These are phyloP conservation scores for Umimayanthus chanpuru DNA, from an alignment of 92 coral and sea anemone species.

Conservation along the genomic window DNA sequence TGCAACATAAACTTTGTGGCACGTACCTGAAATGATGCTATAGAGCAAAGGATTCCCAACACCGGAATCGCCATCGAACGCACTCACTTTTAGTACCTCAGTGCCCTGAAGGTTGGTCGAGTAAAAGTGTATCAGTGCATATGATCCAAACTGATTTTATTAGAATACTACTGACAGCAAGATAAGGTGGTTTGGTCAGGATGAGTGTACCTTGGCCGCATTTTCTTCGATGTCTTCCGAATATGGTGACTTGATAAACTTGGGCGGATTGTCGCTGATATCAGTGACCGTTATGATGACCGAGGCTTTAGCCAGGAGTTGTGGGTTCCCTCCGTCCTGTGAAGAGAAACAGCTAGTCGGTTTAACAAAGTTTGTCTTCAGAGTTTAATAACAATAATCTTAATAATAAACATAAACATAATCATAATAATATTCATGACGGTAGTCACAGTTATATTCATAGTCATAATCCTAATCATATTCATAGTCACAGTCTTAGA, in stretches of 20 bases:
- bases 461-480: too few species aligned
- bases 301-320: slow-evolving; percentile 60
- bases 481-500: too few species aligned
- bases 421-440: background rate
- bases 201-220: slow-evolving; percentile 57
- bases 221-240: slow-evolving; percentile 75
- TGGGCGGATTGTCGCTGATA: slow-evolving; percentile 89
- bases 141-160: too few species aligned
- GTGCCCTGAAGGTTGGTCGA: slow-evolving; percentile 61
- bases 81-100: slow-evolving; percentile 63
- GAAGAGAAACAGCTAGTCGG: background rate
- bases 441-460: too few species aligned
- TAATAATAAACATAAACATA: background rate
- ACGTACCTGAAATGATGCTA: slow-evolving; percentile 72
- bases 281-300: slow-evolving; percentile 86
- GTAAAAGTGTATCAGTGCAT: background rate
- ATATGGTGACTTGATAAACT: slow-evolving; percentile 75
- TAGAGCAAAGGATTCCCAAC: slow-evolving; percentile 75
- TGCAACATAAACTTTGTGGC: background rate
- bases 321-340: slow-evolving; percentile 82
- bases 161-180: too few species aligned
- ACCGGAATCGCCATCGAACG: slow-evolving; percentile 92
- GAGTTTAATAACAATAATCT: background rate
- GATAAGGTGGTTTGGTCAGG: background rate
- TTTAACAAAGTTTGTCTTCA: background rate